phyloP scores from a whole-genome alignment of 1,140 invertebrate genomes.

The Colletes gigas region DNA sequence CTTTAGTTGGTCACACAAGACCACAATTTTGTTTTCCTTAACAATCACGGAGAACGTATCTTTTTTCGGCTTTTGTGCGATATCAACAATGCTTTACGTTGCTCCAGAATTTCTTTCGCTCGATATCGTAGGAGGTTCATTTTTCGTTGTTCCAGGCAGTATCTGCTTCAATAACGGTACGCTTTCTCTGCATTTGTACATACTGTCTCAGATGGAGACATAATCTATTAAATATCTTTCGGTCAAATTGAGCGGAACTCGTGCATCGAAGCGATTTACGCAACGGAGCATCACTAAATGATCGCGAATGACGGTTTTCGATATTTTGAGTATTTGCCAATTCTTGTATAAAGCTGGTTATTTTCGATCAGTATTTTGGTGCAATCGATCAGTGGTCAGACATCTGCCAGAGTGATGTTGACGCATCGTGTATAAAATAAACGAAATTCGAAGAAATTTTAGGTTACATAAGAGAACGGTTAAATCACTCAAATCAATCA shows the following conservation, averaged over 20 bases:
- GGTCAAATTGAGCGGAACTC: conserved; percentile 22
- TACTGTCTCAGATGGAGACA: conserved; percentile 12
- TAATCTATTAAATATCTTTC: conserved; percentile 29
- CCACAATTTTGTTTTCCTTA: too few relatives aligned
- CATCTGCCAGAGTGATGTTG: neutral
- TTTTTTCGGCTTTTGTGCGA: neutral
- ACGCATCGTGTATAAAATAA: neutral
- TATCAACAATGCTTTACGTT: neutral
- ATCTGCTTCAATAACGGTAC: conserved; percentile 48
- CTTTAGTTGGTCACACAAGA: too few relatives aligned
- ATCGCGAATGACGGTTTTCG: neutral
- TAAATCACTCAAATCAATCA: too few relatives aligned
- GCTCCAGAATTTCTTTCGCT: conserved; percentile 19
- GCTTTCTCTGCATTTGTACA: conserved; percentile 57
- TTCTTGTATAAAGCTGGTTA: neutral
- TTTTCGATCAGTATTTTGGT: neutral
- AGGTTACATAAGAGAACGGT: too few relatives aligned
- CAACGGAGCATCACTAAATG: neutral
- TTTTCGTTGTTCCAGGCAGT: conserved; percentile 58
- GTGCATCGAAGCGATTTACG: conserved; percentile 9
- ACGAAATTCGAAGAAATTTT: too few relatives aligned
- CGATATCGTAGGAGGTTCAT: conserved; percentile 34
- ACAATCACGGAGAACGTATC: too few relatives aligned
- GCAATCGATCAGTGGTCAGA: too few relatives aligned
- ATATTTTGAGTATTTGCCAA: neutral